Evolutionary conservation across 2,888 invertebrate species (phyloP), one percentile per base, ranked within the genome.

Genomic region (Oxycera nigricornis): DNA sequence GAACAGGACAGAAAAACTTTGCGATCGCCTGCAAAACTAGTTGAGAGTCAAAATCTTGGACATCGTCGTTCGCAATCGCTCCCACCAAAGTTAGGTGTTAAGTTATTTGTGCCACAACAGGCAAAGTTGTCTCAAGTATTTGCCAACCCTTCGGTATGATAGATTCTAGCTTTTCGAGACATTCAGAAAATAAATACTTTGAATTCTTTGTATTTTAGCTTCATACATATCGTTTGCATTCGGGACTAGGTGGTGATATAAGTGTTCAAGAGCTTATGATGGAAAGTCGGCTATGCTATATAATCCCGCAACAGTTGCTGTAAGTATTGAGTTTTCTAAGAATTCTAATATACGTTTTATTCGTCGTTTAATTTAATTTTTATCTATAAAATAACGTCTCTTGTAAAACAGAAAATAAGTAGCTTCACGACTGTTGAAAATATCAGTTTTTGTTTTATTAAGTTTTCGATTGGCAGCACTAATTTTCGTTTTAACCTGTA

Each of bases 221-320:
- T 82, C 90, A 90, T 76, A 91, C 94, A 3, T 95, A 92, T 83
- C 90, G 96, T 72, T 94, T 97, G 83, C 95, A 96, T 83, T 96
- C 97, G 0, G 95, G 95, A 0, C 87, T 95, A 28, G 95, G 95
- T 0, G 95, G 95, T 1, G 96, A 97, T 83, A 94, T 97, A 68
- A 94, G 94, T 78, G 96, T 97, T 2, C 94, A 96, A 81, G 97
- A 97, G 85, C 91, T 94, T 65, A 94, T 97, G 92, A 92, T 94
- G 0, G 97, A 97, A 84, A 93, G 95, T 79, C 92, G 92, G 81
- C 86, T 95, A 9, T 94, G 94, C 81, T 96, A 92, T 82, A 88
- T 89, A 61, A 90, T 97, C 84, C 97, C 97, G 0, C 91, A 94
- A 80, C 94, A 96, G 83, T 86, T 97, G 77, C 86, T 97, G 94